These are phyloP conservation scores for Rhopalosiphum padi DNA, from an alignment of 1,140 invertebrate species.

Conservation along the genomic window DNA sequence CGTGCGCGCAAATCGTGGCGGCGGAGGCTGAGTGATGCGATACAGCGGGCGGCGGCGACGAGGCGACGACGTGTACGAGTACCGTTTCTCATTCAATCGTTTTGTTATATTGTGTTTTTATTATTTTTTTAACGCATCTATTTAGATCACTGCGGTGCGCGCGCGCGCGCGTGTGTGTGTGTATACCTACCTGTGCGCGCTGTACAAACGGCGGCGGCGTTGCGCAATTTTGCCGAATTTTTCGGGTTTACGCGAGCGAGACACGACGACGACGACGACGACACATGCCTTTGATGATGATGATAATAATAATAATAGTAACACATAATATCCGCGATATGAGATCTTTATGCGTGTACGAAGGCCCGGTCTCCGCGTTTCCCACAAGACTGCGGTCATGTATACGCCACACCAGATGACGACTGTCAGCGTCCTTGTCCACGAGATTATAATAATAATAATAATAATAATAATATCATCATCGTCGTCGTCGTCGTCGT, in stretches of 20 bases:
- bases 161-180: background rate
- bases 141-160: background rate
- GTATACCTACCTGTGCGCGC: background rate
- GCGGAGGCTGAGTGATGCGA: background rate
- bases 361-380: background rate
- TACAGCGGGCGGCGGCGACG: background rate
- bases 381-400: background rate
- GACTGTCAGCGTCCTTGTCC: background rate
- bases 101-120: background rate
- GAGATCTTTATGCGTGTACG: background rate
- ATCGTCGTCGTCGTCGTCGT: background rate
- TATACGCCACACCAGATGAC: background rate
- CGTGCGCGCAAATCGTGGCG: background rate
- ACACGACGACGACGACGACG: background rate
- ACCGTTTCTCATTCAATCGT: slow-evolving; percentile 2
- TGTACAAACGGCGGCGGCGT: background rate
- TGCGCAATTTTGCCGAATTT: background rate
- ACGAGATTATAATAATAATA: background rate
- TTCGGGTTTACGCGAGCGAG: background rate
- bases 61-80: slow-evolving; percentile 1
- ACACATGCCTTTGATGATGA: background rate
- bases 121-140: background rate
- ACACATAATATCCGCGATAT: background rate
- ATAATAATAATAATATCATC: background rate
- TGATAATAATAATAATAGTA: background rate